Evolutionary conservation across 2,888 invertebrate species (phyloP), one percentile per base, ranked within the genome.

Genomic region (Troides helena): DNA sequence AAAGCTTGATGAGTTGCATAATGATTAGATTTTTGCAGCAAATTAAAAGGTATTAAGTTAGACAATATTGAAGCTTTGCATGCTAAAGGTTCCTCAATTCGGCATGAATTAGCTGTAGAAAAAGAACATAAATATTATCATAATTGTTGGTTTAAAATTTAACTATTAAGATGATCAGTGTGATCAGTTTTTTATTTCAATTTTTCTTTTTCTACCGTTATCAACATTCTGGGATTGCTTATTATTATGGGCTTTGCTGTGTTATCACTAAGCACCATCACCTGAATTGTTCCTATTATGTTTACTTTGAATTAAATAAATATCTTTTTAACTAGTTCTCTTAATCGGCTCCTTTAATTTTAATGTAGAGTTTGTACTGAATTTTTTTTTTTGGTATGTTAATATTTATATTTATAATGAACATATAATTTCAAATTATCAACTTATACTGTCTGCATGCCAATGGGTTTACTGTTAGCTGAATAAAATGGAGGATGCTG

Each of bases 1-100:
- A 81, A 81, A 76, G 61, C 71, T 90, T 68, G 86, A 88, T 80
- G 84, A 87, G 56, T 80, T 86, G 56, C 88, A 86, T 74, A 80
- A 77, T 75, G 83, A 86, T 75, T 84, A 83, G 77, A 72, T 74
- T 50, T 59, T 63, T 50, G 25, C 60, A 67, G 72, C 72, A 8
- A 43, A 39, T 58, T 50, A 58, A 69, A 58, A 68, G 72, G 74
- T 74, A 76, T 72, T 69, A 73, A 75, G 53, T 65, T 66, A 73
- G 73, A 77, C 68, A 72, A 72, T 76, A 72, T 72, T 72, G 75
- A 76, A 73, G 83, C 84, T 86, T 83, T 79, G 85, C 86, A 83
- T 83, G 85, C 76, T 75, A 56, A 60, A 39, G 68, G 68, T 70
- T 61, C 71, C 70, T 68, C 62, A 0, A 62, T 46, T 60, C 36